Base-by-base conservation (phyloP, 2,888 invertebrate genomes). In the Eristalis pertinax region DNA sequence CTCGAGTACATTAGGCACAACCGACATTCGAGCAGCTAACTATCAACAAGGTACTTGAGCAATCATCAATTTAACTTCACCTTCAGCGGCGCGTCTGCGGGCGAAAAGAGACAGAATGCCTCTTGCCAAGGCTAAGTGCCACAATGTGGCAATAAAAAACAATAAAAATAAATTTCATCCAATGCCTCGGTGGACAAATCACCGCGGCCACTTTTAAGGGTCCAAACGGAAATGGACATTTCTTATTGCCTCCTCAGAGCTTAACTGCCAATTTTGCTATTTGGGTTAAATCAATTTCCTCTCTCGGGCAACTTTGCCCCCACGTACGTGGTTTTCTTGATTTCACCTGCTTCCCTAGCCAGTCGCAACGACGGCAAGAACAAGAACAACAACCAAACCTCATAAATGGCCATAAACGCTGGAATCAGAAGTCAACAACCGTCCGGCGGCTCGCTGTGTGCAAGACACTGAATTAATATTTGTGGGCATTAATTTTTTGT, bases 381-480 rank as follows among this genome's bases (percentile, higher is more conserved):
- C n/a, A 43, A n/a, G 4, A 64, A 13, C 62, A 32, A 63, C 19
- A 77, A 41, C 38, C 50, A 2, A 1, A 64, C 38, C 24, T 22
- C 50, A 73, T 76, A 80, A 84, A 80, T 75, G 67, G 15, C 70
- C 70, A 87, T 87, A 83, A 86, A 87, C 65, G 73, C 76, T 84
- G 19, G 72, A 79, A 80, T 76, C 84, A 73, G 67, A 87, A 84
- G 76, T 84, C 87, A 84, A 79, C 72, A 68, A 84, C 73, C 41
- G 43, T 60, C 43, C 60, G 43, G 38, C 29, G 26, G 24, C 60
- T 13, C 60, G n/a, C 22, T 43, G 73, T 86, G 74, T 77, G 63
- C 78, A 70, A 64, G 60, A 78, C 56, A 76, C 32, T 32, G 32
- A 60, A 79, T 79, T 81, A 75, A 75, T 65, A 67, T 78, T 75